Evolutionary conservation across 2,888 invertebrate species (phyloP), one percentile per base, ranked within the genome.

Genomic region (Drosophila formosana): DNA sequence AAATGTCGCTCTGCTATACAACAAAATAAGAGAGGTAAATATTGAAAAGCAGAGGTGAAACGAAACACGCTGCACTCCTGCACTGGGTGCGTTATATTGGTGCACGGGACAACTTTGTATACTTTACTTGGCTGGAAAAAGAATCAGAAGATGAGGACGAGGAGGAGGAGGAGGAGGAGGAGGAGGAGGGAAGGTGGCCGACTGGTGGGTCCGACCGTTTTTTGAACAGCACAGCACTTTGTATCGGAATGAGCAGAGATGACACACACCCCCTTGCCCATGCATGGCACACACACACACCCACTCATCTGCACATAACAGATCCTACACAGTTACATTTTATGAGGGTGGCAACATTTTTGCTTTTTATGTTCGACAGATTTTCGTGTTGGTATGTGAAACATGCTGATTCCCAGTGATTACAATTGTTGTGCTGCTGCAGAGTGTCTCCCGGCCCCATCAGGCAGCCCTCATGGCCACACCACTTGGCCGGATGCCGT

Each of bases 301-400:
- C 26, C 32, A 46, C 61, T 60, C 56, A 52, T 30, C 25, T 41
- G 49, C 11, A 37, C 41, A 30, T 41, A 9, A 46, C 52, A 28
- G 66, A 75, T 76, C 80, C 80, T 68, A 80, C 63, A 82, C 87
- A 83, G 76, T 68, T 71, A 57, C 76, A 75, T 83, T 83, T 81
- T 86, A 86, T 86, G 81, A 71, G 65, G 75, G 72, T 64, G 74
- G 76, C 78, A 83, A 78, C 87, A 86, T 83, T 83, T 83, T 83
- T 83, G 79, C 73, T 82, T 83, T 82, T 83, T 83, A 87, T 83
- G 85, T 83, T 83, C 88, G 85, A 85, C 85, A 85, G 85, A 85
- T 85, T 85, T 88, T 88, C 86, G 81, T 85, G 88, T 88, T 85
- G 88, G 85, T 88, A 85, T 88, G 86, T 85, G 85, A 88, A 85